Evolutionary conservation across 2,797 vertebrate species (phyloP), one percentile per base, ranked within the genome.

Genomic region (Percopsis omiscomaycus): DNA sequence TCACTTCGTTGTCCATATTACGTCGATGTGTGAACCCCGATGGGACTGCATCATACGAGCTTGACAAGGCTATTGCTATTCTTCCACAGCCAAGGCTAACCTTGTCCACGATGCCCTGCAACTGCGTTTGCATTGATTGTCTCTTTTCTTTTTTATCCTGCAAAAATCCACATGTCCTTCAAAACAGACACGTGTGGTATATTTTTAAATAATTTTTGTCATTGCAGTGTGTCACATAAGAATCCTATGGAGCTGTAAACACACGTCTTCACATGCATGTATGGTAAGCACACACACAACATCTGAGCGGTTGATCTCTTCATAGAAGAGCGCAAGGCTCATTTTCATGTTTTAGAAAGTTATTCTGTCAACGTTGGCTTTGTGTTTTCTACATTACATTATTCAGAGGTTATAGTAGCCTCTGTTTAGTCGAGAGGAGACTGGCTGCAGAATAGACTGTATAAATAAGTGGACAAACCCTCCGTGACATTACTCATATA

Each of bases 251-350:
- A 15, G 42, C 14, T 47, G 13, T 3, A 37, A 12, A 13, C 4
- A 15, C n/a, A 11, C 3, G 4, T 13, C 0, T 48, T 5, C 12
- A 13, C 47, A 48, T 15, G 47, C 5, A 42, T 42, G 37, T 42
- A 42, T 5, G 6, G 37, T 42, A 10, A 8, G 37, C 37, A 42
- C 37, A 42, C 8, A 42, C 6, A 42, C 37, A 37, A 74, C 60
- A 66, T 81, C 71, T 73, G 78, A 81, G 74, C 82, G 71, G 74
- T 75, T 86, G 86, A 89, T 89, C 79, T 71, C 68, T 72, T 69
- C 71, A 81, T 81, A 85, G 78, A 81, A 75, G 67, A 79, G 56
- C 64, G 68, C 47, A 73, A 76, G 81, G 71, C 71, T 74, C 59
- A 75, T 80, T 80, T 84, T 83, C 72, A 69, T 64, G 69, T 75